Base-by-base conservation (phyloP, 2,888 invertebrate species). In the Eupeodes luniger region DNA sequence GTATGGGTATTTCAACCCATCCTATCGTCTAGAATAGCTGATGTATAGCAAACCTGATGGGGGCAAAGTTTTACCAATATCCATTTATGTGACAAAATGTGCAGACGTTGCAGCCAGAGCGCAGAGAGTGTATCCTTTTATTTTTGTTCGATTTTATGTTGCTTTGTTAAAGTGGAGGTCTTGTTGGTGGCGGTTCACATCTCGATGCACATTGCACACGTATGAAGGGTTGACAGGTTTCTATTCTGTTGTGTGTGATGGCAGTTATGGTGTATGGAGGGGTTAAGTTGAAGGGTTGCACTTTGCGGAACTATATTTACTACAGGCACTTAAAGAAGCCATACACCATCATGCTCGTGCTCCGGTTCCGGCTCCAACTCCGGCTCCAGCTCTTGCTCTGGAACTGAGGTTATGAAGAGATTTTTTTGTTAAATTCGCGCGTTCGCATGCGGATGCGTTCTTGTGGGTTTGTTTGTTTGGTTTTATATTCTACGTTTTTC, bases 61-160 rank as follows among this genome's bases (percentile, higher is more conserved):
- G 34, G 69, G 44, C 27, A 34, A 83, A 86, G 75, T 86, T 86
- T 83, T 47, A 53, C 88, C 85, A 85, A 81, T 81, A 84, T 81
- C 81, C 85, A 81, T 85, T 88, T 88, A 84, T 84, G 84, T 74
- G 84, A 74, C 88, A 88, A 77, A 85, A 78, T 85, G 75, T 88
- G 88, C 88, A 88, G 85, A 88, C 81, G 64, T 81, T 78, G 84
- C 88, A 75, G 12, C 40, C 40, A 40, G 9, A 40, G 40, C 27
- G 27, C 27, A 59, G 14, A 59, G 47, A 47, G 12, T 55, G 66
- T 69, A 59, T 79, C 70, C 51, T 69, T 5, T 66, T 19, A 40
- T 47, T 14, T 14, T 66, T 66, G 19, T 67, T 47, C 36, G 27
- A 27, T 51, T 19, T 36, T 53, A n/a, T 78, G 75, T 62, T 74